Conservation (phyloP, 2,113 vertebrate species). For the Lamprotornis superbus region DNA sequence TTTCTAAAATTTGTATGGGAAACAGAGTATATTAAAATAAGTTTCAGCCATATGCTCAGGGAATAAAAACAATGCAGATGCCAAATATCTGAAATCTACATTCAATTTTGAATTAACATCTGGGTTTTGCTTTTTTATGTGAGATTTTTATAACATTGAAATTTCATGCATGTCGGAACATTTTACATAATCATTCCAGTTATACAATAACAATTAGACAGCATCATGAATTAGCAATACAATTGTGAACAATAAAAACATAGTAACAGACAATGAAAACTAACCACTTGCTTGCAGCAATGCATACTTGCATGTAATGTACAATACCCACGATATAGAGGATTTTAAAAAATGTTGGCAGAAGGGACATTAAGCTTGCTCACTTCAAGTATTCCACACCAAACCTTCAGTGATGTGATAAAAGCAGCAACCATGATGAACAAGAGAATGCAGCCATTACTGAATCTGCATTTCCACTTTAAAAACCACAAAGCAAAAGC, state of each 20-base stretch:
- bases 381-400: background rate
- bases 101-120: background rate
- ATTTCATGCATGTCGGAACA: background rate
- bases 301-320: background rate
- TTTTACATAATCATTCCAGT: background rate
- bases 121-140: background rate
- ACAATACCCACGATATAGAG: background rate
- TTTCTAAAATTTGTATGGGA: slow-evolving; percentile 24
- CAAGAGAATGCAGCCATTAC: background rate
- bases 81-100: background rate
- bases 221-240: background rate
- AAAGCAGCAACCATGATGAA: background rate
- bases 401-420: background rate
- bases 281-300: background rate
- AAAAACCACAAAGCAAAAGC: background rate
- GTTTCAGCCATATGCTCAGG: background rate
- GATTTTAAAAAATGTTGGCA: background rate
- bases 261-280: background rate
- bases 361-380: background rate
- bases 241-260: background rate
- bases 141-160: background rate
- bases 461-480: background rate
- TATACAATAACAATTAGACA: background rate
- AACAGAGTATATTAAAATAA: slow-evolving; percentile 1
- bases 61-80: background rate